A percentile compares a stretch with the other conserved stretches of the same genome.
phyloP scores from a whole-genome alignment of 2,888 invertebrate species.

The Spodoptera exigua region DNA sequence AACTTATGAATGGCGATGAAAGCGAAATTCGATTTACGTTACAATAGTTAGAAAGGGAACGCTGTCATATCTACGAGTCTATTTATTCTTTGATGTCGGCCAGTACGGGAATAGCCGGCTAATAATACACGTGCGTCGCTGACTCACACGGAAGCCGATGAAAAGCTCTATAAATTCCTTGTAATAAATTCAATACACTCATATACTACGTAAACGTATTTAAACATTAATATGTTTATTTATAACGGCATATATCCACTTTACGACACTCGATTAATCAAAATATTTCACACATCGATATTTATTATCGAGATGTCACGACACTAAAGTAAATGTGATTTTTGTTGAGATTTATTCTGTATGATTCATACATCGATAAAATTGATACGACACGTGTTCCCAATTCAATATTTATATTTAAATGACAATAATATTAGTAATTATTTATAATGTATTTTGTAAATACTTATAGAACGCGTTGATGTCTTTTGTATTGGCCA shows the following conservation, averaged over 20 bases:
- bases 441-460: conserved; percentile 1
- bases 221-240: conserved; percentile 53
- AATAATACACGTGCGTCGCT: conserved; percentile 75
- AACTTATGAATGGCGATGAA: conserved; percentile 29
- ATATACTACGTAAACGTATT: conserved; percentile 35
- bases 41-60: conserved; percentile 44
- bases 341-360: conserved; percentile 44
- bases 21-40: conserved; percentile 39
- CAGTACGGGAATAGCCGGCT: conserved; percentile 75
- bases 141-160: conserved; percentile 80
- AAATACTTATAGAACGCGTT: conserved; percentile 69
- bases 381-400: conserved; percentile 41
- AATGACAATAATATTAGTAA: conserved; percentile 5
- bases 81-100: conserved; percentile 51
- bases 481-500: conserved; percentile 79
- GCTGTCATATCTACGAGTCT: conserved; percentile 49
- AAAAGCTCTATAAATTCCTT: conserved; percentile 79
- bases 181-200: conserved; percentile 73
- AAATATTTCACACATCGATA: conserved; percentile 51
- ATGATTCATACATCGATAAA: conserved; percentile 40
- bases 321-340: conserved; percentile 49
- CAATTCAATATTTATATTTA: conserved; percentile 28
- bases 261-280: conserved; percentile 49
- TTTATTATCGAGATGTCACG: conserved; percentile 49
- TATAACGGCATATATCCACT: conserved; percentile 46